Evolutionary conservation across 2,113 vertebrate species (phyloP).

Genomic region (Thymallus thymallus): DNA sequence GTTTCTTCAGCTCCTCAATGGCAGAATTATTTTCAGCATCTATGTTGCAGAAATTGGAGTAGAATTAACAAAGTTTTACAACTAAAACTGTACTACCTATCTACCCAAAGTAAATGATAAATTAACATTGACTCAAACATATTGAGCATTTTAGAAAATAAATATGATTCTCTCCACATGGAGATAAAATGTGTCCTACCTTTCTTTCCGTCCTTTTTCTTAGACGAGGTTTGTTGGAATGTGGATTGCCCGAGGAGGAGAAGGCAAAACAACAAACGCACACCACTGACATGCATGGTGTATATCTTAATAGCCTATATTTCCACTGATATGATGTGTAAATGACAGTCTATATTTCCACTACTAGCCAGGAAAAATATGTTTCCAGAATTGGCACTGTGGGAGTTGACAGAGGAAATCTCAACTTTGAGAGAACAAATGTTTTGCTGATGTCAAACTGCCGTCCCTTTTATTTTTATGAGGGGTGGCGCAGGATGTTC

Average conservation of each 20-base stretch:
- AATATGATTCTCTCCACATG: too few relatives aligned
- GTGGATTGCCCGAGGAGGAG: conserved; percentile 67
- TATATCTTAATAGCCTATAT: background rate
- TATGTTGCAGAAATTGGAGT: conserved; percentile 21
- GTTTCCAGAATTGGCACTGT: conserved; percentile 26
- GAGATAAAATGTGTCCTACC: conserved; percentile 70
- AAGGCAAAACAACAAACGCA: conserved; percentile 73
- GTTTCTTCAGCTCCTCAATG: conserved; percentile 85
- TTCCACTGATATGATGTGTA: background rate
- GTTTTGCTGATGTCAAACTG: conserved; percentile 63
- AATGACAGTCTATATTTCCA: conserved; percentile 28
- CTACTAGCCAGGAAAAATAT: conserved; percentile 9
- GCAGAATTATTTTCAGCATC: conserved; percentile 74
- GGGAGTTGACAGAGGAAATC: conserved; percentile 38
- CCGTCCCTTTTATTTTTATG: background rate
- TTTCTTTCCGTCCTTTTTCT: conserved; percentile 74
- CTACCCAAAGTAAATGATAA: background rate
- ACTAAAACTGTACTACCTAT: too few relatives aligned
- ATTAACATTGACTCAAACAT: background rate
- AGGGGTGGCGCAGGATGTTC: too few relatives aligned
- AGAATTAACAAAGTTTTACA: background rate
- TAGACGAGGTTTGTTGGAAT: conserved; percentile 61
- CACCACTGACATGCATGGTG: conserved; percentile 72
- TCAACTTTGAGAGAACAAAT: conserved; percentile 56
- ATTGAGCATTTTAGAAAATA: background rate